Evolutionary conservation across 2,888 invertebrate genomes (phyloP).

Genomic region (Pachliopta kotzebuea): DNA sequence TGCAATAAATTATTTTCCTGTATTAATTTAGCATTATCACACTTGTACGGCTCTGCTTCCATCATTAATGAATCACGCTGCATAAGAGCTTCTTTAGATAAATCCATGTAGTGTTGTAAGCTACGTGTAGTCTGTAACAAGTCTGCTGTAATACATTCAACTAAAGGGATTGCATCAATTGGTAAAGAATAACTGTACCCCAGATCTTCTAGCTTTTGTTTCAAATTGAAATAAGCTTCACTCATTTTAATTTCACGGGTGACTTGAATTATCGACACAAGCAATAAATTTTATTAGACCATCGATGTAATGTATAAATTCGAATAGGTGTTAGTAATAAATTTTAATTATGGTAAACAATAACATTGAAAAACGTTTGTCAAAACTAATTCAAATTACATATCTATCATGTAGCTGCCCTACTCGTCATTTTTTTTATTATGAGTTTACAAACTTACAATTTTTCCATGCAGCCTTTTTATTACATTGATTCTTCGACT

Average conservation of each 20-base stretch:
- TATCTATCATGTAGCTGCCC: too few species aligned
- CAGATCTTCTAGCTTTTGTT: slow-evolving; percentile 87
- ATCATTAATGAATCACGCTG: slow-evolving; percentile 85
- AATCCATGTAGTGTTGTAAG: slow-evolving; percentile 89
- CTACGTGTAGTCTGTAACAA: slow-evolving; percentile 93
- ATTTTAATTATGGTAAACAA: background rate
- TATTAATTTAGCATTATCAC: slow-evolving; percentile 88
- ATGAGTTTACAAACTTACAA: too few species aligned
- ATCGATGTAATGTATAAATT: background rate
- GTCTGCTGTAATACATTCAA: slow-evolving; percentile 90
- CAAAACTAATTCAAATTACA: background rate
- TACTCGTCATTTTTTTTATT: too few species aligned
- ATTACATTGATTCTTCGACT: too few species aligned
- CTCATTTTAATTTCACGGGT: slow-evolving; percentile 9
- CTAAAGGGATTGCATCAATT: slow-evolving; percentile 88
- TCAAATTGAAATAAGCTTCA: slow-evolving; percentile 24
- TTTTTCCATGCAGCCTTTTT: too few species aligned
- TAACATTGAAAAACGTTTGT: slow-evolving; percentile 2
- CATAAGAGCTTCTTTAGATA: slow-evolving; percentile 85
- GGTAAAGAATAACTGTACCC: slow-evolving; percentile 90
- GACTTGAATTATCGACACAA: background rate
- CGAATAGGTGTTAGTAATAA: background rate
- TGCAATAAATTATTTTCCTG: slow-evolving; percentile 88
- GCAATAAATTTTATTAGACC: background rate
- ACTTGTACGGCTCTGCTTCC: slow-evolving; percentile 89